Percentiles rank a stretch among this genome's conserved stretches.
These are phyloP conservation scores for Rhinopomastus cyanomelas DNA, from an alignment of 2,113 vertebrate genomes.

Conservation along the genomic window DNA sequence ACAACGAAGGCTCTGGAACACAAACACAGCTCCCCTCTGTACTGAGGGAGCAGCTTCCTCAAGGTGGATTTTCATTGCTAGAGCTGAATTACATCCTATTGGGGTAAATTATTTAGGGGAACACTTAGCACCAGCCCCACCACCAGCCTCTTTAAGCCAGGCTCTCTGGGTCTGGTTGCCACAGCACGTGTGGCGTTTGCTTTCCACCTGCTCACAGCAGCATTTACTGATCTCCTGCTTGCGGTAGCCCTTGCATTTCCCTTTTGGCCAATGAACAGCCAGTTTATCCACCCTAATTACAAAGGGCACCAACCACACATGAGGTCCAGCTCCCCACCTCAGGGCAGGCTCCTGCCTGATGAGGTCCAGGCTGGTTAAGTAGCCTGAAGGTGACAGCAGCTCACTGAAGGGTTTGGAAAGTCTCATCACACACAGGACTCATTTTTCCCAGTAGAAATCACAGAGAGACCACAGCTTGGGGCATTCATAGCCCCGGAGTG, in stretches of 20 bases:
- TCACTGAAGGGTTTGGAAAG: background rate
- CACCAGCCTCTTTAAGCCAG: background rate
- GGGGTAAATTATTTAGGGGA: background rate
- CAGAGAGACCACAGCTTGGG: background rate
- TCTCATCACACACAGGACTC: background rate
- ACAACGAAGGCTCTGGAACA: background rate
- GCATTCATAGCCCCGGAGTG: background rate
- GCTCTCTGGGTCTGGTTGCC: background rate
- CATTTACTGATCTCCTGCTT: background rate
- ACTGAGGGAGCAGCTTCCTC: background rate
- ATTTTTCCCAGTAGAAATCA: background rate
- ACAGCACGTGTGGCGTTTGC: background rate
- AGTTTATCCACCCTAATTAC: background rate
- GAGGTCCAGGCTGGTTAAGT: background rate
- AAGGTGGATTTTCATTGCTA: background rate
- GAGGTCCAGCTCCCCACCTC: background rate
- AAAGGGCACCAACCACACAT: background rate
- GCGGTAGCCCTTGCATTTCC: background rate
- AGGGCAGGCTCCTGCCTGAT: background rate
- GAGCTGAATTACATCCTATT: background rate
- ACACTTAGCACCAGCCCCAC: background rate
- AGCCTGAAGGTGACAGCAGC: background rate
- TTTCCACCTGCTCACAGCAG: rapidly evolving
- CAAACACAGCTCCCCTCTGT: background rate
- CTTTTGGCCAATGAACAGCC: rapidly evolving